Evolutionary conservation across 2,888 invertebrate genomes (phyloP).

Genomic region (Ditylenchus weischeri): DNA sequence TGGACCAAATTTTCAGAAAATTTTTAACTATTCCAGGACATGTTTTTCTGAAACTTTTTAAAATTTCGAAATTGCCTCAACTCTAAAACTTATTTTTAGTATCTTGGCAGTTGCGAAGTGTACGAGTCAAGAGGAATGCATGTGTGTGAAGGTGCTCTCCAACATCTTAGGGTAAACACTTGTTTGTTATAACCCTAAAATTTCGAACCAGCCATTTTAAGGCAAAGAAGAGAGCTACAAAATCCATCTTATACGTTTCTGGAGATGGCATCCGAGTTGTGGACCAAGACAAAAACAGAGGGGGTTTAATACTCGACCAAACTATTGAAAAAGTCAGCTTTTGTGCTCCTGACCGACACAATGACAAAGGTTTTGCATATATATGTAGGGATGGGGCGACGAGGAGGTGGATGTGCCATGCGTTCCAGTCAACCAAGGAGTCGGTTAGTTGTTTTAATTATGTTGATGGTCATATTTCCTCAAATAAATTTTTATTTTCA

Average conservation of each 20-base stretch:
- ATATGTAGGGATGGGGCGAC: constrained; percentile 98
- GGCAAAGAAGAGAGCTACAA: constrained; percentile 70
- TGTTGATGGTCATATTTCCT: background rate
- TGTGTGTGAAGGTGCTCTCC: constrained; percentile 97
- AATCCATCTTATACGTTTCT: constrained; percentile 64
- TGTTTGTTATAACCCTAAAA: background rate
- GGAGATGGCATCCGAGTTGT: constrained; percentile 90
- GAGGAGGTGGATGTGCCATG: constrained; percentile 99
- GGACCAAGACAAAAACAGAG: constrained; percentile 86
- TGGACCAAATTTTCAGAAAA: too few species aligned
- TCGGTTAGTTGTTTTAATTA: constrained; percentile 13
- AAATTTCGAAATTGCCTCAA: background rate
- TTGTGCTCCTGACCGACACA: constrained; percentile 96
- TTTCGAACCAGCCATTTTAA: constrained; percentile 6
- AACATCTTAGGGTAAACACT: constrained; percentile 79
- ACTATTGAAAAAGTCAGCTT: constrained; percentile 99
- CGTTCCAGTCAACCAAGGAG: constrained; percentile 74
- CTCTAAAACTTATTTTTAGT: constrained; percentile 64
- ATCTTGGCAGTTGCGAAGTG: constrained; percentile 97
- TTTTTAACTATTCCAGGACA: too few species aligned
- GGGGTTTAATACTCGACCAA: constrained; percentile 95
- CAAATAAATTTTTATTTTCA: too few species aligned
- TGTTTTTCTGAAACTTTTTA: too few species aligned
- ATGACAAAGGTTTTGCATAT: constrained; percentile 96
- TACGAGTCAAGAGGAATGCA: constrained; percentile 99